These are phyloP conservation scores for Falco peregrinus DNA, from an alignment of 2,797 vertebrate species.

Conservation along the genomic window DNA sequence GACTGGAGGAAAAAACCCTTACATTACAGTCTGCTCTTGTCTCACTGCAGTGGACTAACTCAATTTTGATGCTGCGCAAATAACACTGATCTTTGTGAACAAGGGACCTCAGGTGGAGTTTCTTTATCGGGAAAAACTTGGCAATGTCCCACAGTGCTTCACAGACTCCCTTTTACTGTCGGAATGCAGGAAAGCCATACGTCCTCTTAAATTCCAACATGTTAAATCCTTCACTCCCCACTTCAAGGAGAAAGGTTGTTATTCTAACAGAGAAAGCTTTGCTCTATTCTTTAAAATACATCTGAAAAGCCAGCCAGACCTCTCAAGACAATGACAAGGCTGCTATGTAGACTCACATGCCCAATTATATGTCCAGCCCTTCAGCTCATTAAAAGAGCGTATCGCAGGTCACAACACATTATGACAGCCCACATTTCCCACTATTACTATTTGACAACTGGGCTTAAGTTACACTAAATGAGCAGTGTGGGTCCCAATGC, in stretches of 20 bases:
- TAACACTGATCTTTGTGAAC: background rate
- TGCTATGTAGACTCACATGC: background rate
- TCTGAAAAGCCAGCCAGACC: background rate
- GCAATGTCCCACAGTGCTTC: background rate
- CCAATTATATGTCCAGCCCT: background rate
- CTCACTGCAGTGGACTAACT: constrained; percentile 3
- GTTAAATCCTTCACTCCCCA: background rate
- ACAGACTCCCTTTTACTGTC: background rate
- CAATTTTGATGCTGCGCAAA: constrained; percentile 29
- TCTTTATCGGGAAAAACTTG: background rate
- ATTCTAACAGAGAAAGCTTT: constrained; percentile 1
- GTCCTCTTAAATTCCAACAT: background rate
- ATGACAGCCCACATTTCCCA: background rate
- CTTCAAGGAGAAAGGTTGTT: background rate
- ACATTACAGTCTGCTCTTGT: constrained; percentile 9
- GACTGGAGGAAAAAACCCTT: background rate
- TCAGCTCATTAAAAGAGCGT: background rate
- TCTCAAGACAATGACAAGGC: background rate
- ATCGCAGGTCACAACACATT: background rate
- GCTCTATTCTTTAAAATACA: background rate
- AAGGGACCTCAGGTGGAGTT: background rate
- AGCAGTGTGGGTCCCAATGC: background rate
- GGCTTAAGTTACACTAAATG: background rate
- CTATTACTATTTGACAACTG: background rate
- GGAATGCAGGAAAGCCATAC: background rate